Evolutionary conservation across 2,113 vertebrate genomes (phyloP).

Genomic region (Dicerorhinus sumatrensis): DNA sequence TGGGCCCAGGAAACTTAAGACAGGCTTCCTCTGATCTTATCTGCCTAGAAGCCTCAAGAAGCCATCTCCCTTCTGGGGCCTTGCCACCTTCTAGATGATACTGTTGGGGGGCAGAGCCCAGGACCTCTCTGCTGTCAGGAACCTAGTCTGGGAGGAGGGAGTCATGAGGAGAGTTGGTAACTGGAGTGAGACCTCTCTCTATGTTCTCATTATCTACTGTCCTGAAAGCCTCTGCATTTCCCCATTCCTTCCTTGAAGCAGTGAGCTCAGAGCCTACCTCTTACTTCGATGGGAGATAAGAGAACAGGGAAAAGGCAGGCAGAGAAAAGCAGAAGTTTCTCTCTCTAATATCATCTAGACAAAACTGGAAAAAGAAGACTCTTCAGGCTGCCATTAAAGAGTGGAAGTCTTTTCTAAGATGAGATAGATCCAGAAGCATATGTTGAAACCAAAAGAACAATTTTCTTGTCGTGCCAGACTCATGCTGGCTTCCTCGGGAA

Average conservation of each 20-base stretch:
- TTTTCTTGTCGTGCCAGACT: slow-evolving; percentile 50
- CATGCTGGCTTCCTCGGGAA: slow-evolving; percentile 65
- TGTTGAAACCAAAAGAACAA: slow-evolving; percentile 67
- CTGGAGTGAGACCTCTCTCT: neutral
- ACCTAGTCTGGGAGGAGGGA: neutral
- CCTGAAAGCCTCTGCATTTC: neutral
- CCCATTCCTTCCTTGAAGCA: neutral
- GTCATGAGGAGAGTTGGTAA: neutral
- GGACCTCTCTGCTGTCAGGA: neutral
- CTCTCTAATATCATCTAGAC: slow-evolving; percentile 36
- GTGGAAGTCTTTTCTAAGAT: slow-evolving; percentile 32
- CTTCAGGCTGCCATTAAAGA: neutral
- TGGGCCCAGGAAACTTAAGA: neutral
- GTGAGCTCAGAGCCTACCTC: neutral
- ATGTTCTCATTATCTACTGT: neutral
- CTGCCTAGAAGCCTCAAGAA: neutral
- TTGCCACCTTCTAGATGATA: neutral
- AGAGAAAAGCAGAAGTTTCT: neutral
- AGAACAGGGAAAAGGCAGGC: neutral
- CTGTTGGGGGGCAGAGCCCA: neutral
- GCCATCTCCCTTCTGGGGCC: neutral
- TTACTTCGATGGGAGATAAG: neutral
- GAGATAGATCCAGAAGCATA: slow-evolving; percentile 22
- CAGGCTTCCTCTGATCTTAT: neutral
- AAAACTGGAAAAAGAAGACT: neutral